These are phyloP conservation scores for Oreocharis arfaki DNA, from an alignment of 2,113 vertebrate species.

Conservation along the genomic window DNA sequence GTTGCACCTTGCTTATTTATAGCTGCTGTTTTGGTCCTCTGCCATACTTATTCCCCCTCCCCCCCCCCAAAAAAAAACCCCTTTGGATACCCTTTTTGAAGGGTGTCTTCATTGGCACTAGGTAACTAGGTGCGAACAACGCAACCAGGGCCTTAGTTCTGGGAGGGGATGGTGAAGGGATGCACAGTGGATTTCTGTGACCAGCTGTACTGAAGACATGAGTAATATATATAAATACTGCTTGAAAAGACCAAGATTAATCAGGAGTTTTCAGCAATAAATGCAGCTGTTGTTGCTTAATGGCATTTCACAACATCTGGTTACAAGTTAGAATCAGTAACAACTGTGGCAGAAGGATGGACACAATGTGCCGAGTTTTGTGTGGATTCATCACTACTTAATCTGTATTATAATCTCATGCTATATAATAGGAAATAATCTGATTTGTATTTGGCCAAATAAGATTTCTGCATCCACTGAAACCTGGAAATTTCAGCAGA, in stretches of 20 bases:
- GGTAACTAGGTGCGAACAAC: not conserved
- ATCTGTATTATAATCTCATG: not conserved
- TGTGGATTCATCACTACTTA: not conserved
- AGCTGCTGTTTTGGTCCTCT: not conserved
- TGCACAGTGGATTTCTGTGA: not conserved
- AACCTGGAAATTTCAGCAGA: slow-evolving; percentile 46
- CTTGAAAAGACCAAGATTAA: not conserved
- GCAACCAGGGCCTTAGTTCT: not conserved
- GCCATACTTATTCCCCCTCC: too few relatives aligned
- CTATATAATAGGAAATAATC: not conserved
- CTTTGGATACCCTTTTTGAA: not conserved
- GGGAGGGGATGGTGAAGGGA: too few relatives aligned
- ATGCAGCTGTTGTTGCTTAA: not conserved
- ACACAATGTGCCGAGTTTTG: not conserved
- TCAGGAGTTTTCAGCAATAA: not conserved
- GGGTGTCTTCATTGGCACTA: not conserved
- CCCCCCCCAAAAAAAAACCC: too few relatives aligned
- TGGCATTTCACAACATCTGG: not conserved
- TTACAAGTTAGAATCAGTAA: not conserved
- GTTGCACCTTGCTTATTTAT: not conserved
- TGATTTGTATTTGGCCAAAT: not conserved
- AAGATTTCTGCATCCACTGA: not conserved
- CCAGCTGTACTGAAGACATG: not conserved
- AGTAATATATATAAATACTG: not conserved
- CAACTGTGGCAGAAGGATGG: not conserved